phyloP scores from a whole-genome alignment of 2,113 vertebrate species.

The Saimiri boliviensis region DNA sequence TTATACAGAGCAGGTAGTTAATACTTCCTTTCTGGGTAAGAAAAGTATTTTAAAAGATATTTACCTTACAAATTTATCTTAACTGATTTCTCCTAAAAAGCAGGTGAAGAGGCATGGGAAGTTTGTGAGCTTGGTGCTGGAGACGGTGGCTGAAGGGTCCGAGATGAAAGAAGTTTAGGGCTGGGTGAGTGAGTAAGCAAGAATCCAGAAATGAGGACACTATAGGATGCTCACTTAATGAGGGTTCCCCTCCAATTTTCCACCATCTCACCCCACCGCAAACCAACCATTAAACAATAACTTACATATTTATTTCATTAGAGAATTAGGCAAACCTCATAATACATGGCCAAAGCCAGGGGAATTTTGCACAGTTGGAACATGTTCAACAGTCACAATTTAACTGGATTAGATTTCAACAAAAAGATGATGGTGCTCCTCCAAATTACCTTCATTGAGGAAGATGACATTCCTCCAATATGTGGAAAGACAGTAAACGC shows the following conservation, averaged over 20 bases:
- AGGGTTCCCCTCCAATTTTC: neutral
- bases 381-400: neutral
- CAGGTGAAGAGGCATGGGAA: neutral
- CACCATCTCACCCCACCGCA: neutral
- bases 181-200: neutral
- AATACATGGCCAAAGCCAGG: conserved; percentile 14
- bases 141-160: neutral
- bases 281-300: neutral
- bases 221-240: neutral
- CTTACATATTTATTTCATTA: neutral
- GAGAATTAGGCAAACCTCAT: conserved; percentile 5
- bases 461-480: neutral
- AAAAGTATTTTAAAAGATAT: neutral
- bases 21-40: neutral
- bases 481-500: neutral
- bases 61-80: neutral
- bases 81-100: neutral
- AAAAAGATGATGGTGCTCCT: neutral
- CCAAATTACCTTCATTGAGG: neutral
- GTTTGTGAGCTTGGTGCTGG: conserved; percentile 16
- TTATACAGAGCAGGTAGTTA: neutral
- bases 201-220: neutral
- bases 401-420: neutral
- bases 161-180: neutral
- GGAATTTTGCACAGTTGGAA: neutral